Conservation (phyloP, 2,113 vertebrate genomes). For the Otus sunia region DNA sequence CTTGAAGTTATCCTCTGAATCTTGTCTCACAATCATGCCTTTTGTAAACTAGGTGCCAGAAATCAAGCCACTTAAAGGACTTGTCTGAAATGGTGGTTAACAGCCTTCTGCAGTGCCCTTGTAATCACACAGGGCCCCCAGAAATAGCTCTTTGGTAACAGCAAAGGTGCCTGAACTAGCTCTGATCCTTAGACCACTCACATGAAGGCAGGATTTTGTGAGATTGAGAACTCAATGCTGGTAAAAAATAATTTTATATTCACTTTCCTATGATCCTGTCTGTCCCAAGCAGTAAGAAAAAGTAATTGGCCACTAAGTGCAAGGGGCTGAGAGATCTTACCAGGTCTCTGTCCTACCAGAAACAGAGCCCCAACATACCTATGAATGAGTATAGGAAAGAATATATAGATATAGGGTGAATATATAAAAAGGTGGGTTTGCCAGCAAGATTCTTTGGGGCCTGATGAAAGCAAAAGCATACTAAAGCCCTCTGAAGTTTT, state of each 20-base stretch:
- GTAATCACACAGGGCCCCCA: too few relatives aligned
- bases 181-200: neutral
- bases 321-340: neutral
- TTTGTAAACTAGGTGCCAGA: neutral
- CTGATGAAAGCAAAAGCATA: neutral
- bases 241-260: neutral
- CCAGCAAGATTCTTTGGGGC: neutral
- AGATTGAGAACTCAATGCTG: neutral
- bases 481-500: neutral
- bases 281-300: neutral
- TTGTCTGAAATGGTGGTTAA: neutral
- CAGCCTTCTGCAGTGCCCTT: neutral
- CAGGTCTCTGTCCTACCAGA: neutral
- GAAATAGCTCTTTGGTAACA: neutral
- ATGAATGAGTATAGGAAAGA: neutral
- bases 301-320: neutral
- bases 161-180: neutral
- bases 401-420: neutral
- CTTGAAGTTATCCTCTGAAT: neutral
- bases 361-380: neutral
- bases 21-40: neutral
- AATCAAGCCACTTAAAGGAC: neutral
- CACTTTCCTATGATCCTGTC: neutral
- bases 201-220: neutral
- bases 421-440: neutral